Base-by-base conservation (phyloP, 2,113 vertebrate species). In the Gopherus evgoodei region DNA sequence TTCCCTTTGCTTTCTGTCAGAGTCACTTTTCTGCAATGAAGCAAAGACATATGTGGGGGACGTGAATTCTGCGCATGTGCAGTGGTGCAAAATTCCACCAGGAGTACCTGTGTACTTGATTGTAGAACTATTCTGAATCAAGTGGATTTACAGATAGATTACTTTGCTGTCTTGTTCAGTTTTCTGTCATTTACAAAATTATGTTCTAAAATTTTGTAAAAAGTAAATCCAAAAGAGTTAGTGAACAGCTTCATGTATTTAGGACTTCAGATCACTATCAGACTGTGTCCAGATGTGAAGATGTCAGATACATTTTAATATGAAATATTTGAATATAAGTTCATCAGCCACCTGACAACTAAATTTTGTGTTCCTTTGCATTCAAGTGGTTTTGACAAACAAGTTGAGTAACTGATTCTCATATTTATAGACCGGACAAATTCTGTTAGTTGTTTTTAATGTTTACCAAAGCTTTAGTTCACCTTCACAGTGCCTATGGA, bases 361-460 rank as follows among this genome's bases (percentile, higher is more conserved):
- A 49, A 87, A 94, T 84, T 90, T 83, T 82, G 59, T 89, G 53
- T 95, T 25, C 38, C 25, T 75, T 89, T 86, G 82, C 87, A 88
- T 88, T 90, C 91, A 87, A 72, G 85, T 95, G 72, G 29, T 90
- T 93, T 35, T 19, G 11, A 78, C 52, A 94, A 87, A 95, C 59
- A 31, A 35, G 13, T 97, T 96, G 95, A 82, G 56, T 92, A 84
- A 42, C 25, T 17, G 38, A 29, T 69, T 47, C 54, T 91, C 85
- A 57, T 93, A 76, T 88, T 95, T 91, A 96, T 81, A 91, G 84
- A 3, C 83, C 76, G 69, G 86, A 88, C 84, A 89, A 93, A 35
- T 87, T 93, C 89, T 89, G 9, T 89, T 90, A 89, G 76, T 79
- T 0, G 8, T 87, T 82, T 93, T 93, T 89, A 95, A 96, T 93